Evolutionary conservation across 2,888 invertebrate genomes (phyloP), one percentile per base, ranked within the genome.

Genomic region (Cantharis lateralis): DNA sequence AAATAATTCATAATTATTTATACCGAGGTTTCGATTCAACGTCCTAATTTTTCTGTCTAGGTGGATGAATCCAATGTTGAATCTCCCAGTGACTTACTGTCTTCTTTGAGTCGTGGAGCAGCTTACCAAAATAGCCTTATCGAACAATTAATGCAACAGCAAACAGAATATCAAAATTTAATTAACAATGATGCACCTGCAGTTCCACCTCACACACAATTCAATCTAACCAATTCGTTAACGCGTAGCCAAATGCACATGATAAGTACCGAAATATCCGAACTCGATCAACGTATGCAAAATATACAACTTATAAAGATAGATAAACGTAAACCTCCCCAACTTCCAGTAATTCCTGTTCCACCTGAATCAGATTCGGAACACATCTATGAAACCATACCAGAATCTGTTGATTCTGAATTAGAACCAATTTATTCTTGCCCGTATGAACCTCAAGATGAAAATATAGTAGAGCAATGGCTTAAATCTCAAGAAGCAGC

Each of bases 371-470:
- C 89, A 79, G 91, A 92, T 78, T 90, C 89, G 13, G 92, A 92
- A 80, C 92, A 93, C 83, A 92, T 92, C 74, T 92, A 92, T 83
- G 92, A 92, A 85, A 92, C 92, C 3, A 92, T 92, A 81, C 92
- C 92, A 1, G 92, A 92, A 81, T 89, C 90, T 2, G 82, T 82
- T 10, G 91, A 92, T 83, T 90, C 90, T 1, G 90, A 90, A 81
- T 84, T 88, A 2, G 92, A 93, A 81, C 92, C 92, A 1, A 89
- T 92, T 70, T 92, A 92, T 82, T 92, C 92, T 66, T 91, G 91
- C 48, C 92, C 92, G 0, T 92, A 92, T 84, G 92, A 92, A 82
- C 87, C 85, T 83, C 74, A 87, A 7, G 85, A 86, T 16, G 84
- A 85, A 70, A 86, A 82, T 72, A 83, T 86, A 73, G 83, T 87